Conservation (phyloP, 2,113 vertebrate species). For the Climacteris rufus region DNA sequence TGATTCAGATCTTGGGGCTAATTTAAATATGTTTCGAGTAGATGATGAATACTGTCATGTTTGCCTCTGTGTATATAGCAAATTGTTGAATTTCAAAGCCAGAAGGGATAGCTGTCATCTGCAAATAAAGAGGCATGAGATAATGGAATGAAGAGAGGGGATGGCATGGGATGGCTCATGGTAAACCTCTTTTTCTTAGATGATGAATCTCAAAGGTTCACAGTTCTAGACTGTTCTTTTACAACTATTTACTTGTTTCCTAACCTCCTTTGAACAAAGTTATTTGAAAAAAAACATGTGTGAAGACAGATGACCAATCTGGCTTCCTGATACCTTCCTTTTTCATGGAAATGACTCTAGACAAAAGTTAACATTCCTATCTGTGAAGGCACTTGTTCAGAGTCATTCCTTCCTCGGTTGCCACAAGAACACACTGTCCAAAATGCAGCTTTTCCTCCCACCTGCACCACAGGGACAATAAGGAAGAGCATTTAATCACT, state of each 20-base stretch:
- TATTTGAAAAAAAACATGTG: neutral
- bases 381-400: neutral
- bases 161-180: neutral
- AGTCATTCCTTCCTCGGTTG: neutral
- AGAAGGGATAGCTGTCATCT: neutral
- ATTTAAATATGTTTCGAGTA: neutral
- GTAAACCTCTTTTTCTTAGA: neutral
- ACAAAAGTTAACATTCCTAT: neutral
- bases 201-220: neutral
- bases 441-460: neutral
- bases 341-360: neutral
- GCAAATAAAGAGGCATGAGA: neutral
- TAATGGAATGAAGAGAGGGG: neutral
- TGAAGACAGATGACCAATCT: neutral
- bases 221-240: neutral
- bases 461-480: neutral
- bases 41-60: neutral
- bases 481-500: neutral
- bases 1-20: neutral
- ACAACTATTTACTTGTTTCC: neutral
- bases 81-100: neutral
- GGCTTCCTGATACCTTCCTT: neutral
- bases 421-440: neutral
- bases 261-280: neutral
- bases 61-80: neutral